These are phyloP conservation scores for Mormyrus lacerda DNA, from an alignment of 2,113 vertebrate genomes.

Conservation along the genomic window DNA sequence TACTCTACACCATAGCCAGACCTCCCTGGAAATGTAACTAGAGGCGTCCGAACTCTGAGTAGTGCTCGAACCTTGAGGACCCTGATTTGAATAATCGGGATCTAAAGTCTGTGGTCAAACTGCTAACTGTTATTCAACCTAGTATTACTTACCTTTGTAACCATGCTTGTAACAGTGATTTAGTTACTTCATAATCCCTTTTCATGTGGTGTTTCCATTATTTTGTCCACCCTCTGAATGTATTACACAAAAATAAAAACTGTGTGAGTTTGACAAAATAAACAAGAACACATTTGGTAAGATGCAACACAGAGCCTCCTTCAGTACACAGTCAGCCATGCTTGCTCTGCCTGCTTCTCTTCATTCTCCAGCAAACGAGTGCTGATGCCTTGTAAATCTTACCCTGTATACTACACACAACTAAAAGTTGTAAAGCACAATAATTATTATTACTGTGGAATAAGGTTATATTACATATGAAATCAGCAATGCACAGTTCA, in stretches of 20 bases:
- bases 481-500: slow-evolving; percentile 1
- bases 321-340: neutral
- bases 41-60: too few species aligned
- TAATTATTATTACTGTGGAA: neutral
- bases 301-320: neutral
- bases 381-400: neutral
- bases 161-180: neutral
- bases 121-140: neutral
- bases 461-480: neutral
- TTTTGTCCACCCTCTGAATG: neutral
- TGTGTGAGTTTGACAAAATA: neutral
- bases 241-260: neutral
- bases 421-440: neutral
- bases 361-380: neutral
- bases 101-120: too few species aligned
- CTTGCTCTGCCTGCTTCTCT: neutral
- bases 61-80: too few species aligned
- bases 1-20: neutral
- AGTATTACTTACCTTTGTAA: neutral
- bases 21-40: neutral
- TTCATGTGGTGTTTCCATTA: neutral
- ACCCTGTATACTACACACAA: neutral
- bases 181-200: neutral
- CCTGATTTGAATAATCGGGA: too few species aligned
- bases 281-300: neutral